Evolutionary conservation across 2,113 vertebrate species (phyloP).

Genomic region (Paracanthobrama guichenoti): DNA sequence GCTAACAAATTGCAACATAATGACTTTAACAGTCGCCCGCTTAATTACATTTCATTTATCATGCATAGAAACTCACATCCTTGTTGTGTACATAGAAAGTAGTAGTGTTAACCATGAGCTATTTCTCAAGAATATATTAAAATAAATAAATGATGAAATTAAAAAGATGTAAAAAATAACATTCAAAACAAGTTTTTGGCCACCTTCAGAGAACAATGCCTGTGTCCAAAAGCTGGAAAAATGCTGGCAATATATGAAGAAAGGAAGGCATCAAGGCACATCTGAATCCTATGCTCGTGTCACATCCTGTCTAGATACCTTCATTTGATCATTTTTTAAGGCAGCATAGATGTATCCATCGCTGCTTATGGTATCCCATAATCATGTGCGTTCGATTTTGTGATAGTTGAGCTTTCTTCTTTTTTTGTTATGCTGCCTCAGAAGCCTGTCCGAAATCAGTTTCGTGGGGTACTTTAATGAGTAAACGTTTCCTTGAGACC

Average conservation of each 20-base stretch:
- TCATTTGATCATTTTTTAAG: background rate
- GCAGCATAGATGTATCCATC: background rate
- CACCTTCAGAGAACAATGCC: background rate
- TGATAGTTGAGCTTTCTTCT: background rate
- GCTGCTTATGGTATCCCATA: background rate
- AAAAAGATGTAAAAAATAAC: background rate
- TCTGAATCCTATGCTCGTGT: background rate
- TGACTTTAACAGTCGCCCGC: background rate
- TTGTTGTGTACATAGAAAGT: background rate
- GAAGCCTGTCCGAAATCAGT: background rate
- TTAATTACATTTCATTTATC: background rate
- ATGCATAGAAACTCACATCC: background rate
- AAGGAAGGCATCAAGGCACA: background rate
- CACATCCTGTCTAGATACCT: background rate
- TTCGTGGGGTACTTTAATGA: background rate
- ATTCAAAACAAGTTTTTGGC: background rate
- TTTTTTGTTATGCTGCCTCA: background rate
- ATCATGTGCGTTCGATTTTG: background rate
- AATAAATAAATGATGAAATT: background rate
- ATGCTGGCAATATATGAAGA: background rate
- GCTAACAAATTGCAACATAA: background rate
- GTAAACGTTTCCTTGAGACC: no score
- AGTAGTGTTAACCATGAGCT: background rate
- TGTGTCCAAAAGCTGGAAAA: background rate
- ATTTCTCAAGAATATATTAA: background rate